Conservation (phyloP, 2,113 vertebrate species). For the Zootoca vivipara region DNA sequence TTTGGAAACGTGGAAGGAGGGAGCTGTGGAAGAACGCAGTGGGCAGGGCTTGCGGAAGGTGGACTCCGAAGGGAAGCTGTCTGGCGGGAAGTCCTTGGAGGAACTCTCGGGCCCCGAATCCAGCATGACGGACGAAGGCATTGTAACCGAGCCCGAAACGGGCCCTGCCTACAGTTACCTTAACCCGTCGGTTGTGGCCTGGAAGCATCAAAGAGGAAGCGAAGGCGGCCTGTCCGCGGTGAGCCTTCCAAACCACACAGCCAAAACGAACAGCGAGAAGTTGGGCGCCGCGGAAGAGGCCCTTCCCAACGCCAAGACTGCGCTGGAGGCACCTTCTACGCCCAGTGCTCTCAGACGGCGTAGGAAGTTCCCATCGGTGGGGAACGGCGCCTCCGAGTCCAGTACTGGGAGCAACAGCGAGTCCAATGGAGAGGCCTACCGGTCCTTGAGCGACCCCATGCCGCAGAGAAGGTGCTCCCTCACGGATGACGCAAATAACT, state of each 20-base stretch:
- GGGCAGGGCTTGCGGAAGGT: constrained; percentile 61
- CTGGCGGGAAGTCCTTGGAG: constrained; percentile 80
- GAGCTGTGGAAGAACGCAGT: not conserved
- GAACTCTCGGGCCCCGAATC: constrained; percentile 93
- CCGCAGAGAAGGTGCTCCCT: constrained; percentile 85
- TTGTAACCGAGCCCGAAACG: constrained; percentile 90
- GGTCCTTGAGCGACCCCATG: constrained; percentile 97
- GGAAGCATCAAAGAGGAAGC: constrained; percentile 72
- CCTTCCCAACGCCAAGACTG: constrained; percentile 54
- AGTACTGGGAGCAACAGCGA: constrained; percentile 81
- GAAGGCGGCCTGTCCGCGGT: constrained; percentile 36
- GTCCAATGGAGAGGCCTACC: constrained; percentile 79
- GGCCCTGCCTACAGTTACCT: constrained; percentile 76
- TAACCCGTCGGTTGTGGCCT: constrained; percentile 73
- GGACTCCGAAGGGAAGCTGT: constrained; percentile 75
- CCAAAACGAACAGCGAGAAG: constrained; percentile 67
- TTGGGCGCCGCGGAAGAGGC: constrained; percentile 55
- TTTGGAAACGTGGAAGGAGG: constrained; percentile 28
- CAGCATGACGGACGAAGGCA: constrained; percentile 93
- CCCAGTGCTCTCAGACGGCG: constrained; percentile 86
- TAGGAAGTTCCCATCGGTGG: constrained; percentile 86
- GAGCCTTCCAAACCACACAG: constrained; percentile 32
- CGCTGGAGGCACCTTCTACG: constrained; percentile 81
- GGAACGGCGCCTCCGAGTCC: constrained; percentile 82
- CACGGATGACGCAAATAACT: constrained; percentile 83